Conservation (phyloP, 2,797 vertebrate genomes). For the Pachyuromys duprasi region DNA sequence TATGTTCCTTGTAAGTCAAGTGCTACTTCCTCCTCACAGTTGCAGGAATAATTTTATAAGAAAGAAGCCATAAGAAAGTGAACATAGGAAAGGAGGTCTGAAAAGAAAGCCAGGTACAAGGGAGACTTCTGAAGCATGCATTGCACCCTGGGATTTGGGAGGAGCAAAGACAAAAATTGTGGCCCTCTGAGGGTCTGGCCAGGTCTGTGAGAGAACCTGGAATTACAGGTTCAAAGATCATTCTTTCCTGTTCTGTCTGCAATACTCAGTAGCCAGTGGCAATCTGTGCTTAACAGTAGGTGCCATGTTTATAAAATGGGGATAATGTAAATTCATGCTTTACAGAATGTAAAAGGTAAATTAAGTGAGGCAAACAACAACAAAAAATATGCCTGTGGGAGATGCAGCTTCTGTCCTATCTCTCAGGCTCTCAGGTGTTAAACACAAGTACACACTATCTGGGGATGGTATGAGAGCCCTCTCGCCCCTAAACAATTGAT, state of each 20-base stretch:
- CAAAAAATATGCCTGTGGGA: not conserved
- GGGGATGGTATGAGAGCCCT: not conserved
- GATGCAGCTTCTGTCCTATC: not conserved
- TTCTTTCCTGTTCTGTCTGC: not conserved
- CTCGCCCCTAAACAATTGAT: not conserved
- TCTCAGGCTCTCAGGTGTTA: not conserved
- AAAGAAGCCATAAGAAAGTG: not conserved
- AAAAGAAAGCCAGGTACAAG: not conserved
- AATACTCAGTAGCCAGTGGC: not conserved
- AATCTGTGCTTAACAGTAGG: not conserved
- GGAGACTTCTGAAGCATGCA: not conserved
- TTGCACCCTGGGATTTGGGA: not conserved
- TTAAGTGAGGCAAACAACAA: slow-evolving; percentile 44
- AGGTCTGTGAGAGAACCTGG: not conserved
- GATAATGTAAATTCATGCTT: slow-evolving; percentile 31
- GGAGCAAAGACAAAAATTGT: not conserved
- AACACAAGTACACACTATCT: not conserved
- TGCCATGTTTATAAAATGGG: slow-evolving; percentile 20
- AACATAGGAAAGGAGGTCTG: not conserved
- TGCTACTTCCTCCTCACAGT: not conserved
- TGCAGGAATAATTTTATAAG: not conserved
- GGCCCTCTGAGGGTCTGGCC: not conserved
- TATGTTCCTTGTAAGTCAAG: not conserved
- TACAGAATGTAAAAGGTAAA: slow-evolving; percentile 24
- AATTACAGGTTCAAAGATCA: not conserved